Conservation (phyloP, 1,140 invertebrate species). For the Drosophila rufa region DNA sequence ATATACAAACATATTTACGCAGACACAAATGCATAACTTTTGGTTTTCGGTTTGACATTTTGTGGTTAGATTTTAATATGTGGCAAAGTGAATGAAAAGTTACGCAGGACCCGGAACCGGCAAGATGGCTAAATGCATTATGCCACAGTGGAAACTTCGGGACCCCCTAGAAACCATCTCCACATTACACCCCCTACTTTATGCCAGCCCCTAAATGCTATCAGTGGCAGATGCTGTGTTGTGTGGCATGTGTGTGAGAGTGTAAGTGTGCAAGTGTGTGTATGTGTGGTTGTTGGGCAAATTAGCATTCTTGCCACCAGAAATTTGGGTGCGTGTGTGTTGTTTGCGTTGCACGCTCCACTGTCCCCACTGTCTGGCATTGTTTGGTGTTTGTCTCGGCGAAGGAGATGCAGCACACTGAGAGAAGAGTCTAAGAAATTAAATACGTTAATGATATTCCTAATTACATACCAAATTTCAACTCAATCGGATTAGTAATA, state of each 20-base stretch:
- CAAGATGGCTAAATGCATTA: slow-evolving; percentile 65
- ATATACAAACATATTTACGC: slow-evolving; percentile 4
- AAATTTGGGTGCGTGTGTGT: slow-evolving; percentile 47
- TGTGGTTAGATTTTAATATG: slow-evolving; percentile 80
- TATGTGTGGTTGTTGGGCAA: slow-evolving; percentile 30
- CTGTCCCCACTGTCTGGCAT: slow-evolving; percentile 40
- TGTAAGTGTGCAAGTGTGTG: background rate
- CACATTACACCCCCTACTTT: background rate
- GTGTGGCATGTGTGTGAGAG: slow-evolving; percentile 38
- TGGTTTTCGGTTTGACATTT: slow-evolving; percentile 80
- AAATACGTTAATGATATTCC: no score
- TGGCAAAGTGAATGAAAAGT: slow-evolving; percentile 74
- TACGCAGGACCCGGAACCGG: slow-evolving; percentile 46
- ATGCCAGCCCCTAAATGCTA: slow-evolving; percentile 37
- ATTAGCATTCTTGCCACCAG: slow-evolving; percentile 70
- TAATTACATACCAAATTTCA: background rate
- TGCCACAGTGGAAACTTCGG: slow-evolving; percentile 54
- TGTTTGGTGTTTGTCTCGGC: slow-evolving; percentile 60
- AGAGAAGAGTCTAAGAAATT: background rate
- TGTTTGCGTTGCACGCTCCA: slow-evolving; percentile 53
- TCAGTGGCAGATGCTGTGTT: slow-evolving; percentile 61
- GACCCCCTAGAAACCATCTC: slow-evolving; percentile 1
- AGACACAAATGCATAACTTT: slow-evolving; percentile 73
- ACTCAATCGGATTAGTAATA: rapidly evolving
- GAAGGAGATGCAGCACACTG: slow-evolving; percentile 19